These are phyloP conservation scores for Leptatherina wallacei DNA, from an alignment of 2,797 vertebrate genomes.

Conservation along the genomic window DNA sequence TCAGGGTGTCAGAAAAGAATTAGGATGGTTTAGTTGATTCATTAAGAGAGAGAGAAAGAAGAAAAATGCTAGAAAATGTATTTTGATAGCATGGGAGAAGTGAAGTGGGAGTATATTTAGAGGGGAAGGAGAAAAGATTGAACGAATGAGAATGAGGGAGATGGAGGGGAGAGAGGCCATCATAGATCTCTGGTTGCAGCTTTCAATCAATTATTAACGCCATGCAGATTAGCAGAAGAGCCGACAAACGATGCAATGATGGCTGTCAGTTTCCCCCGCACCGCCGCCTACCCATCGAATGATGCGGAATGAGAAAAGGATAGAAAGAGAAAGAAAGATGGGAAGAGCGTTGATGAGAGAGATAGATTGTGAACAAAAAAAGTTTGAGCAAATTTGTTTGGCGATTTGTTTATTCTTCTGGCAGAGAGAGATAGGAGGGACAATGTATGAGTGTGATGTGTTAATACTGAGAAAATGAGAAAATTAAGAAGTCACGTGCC, in stretches of 20 bases:
- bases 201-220: conserved; percentile 85
- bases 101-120: conserved; percentile 65
- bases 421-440: conserved; percentile 15
- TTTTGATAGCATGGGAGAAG: conserved; percentile 63
- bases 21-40: conserved; percentile 61
- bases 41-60: conserved; percentile 58
- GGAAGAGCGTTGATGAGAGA: conserved; percentile 49
- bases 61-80: conserved; percentile 59
- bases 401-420: conserved; percentile 50
- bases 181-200: conserved; percentile 70
- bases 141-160: conserved; percentile 56
- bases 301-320: conserved; percentile 57
- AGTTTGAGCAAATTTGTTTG: conserved; percentile 51
- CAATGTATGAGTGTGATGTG: conserved; percentile 23
- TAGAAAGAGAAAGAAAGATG: conserved; percentile 33
- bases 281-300: conserved; percentile 58
- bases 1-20: conserved; percentile 49
- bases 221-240: conserved; percentile 82
- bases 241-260: conserved; percentile 77
- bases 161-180: conserved; percentile 65
- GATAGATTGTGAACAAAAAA: conserved; percentile 23
- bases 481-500: conserved; percentile 1
- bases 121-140: conserved; percentile 61
- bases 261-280: conserved; percentile 72
- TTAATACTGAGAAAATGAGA: conserved; percentile 6